Base-by-base conservation (phyloP, 2,113 vertebrate species). In the Phoxinus phoxinus region DNA sequence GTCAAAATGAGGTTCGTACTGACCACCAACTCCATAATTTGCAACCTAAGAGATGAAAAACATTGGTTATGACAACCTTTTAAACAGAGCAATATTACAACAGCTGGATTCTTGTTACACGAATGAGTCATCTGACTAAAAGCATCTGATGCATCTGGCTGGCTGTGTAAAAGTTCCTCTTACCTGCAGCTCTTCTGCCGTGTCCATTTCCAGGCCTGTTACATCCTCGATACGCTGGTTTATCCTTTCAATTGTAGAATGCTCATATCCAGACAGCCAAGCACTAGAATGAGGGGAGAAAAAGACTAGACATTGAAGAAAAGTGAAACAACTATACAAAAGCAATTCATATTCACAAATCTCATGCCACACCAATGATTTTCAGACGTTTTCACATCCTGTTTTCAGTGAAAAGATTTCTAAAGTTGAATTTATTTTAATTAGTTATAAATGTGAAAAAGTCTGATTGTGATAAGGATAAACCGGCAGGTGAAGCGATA, bases 141-240 rank as follows among this genome's bases (percentile, higher is more conserved):
- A 82, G 19, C 56, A n/a, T 82, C 71, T 44, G 32, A 78, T 59
- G n/a, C n/a, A n/a, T n/a, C n/a, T 76, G 75, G 32, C 10, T 7
- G 3, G 9, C 17, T 44, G 8, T 63, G 58, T 81, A 4, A 32
- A 21, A 19, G 21, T 17, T 23, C 4, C 51, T 61, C 61, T 88
- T 86, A 94, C 94, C 96, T 99, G 98, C 11, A 99, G 94, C 78
- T 99, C 98, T 86, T 99, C 98, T 81, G 98, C 98, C 30, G 98
- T 99, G 90, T 97, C 96, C 90, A 99, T 95, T 88, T 99, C 97
- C 11, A 99, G 92, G 9, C 98, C 98, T 0, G 98, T 99, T 15
- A 99, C 87, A 90, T 96, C 96, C 90, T 99, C 96, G 90, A 99
- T 97, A 87, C 98, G 93, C 76, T 95, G 93, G 93, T 99, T 99